Conservation (phyloP, 64 coral and sea anemone genomes). For the Montipora sp. region DNA sequence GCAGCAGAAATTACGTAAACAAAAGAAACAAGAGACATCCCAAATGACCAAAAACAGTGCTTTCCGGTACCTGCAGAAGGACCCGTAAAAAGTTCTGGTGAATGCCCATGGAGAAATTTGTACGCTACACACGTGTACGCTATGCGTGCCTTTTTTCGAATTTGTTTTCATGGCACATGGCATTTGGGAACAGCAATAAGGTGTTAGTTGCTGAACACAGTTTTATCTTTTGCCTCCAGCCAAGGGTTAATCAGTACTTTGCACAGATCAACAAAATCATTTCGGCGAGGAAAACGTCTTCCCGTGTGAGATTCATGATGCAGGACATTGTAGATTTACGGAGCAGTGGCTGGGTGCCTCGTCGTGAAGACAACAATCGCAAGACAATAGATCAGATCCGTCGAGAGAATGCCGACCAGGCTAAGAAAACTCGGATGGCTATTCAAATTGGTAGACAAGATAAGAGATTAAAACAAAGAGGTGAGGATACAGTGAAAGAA, state of each 20-base stretch:
- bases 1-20: too few relatives aligned
- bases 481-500: not conserved
- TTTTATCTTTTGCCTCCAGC: constrained; percentile 55
- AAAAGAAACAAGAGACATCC: too few relatives aligned
- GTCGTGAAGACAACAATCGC: constrained; percentile 86
- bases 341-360: constrained; percentile 79
- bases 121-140: too few relatives aligned
- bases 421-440: constrained; percentile 65
- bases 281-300: constrained; percentile 68
- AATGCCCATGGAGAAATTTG: too few relatives aligned
- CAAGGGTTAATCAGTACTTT: constrained; percentile 94
- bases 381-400: constrained; percentile 99
- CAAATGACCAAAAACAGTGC: too few relatives aligned
- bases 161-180: too few relatives aligned
- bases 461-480: constrained; percentile 32
- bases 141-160: too few relatives aligned
- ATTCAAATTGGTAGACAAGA: constrained; percentile 46
- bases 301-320: constrained; percentile 86
- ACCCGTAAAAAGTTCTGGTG: too few relatives aligned
- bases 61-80: too few relatives aligned
- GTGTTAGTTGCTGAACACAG: not conserved
- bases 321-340: constrained; percentile 86
- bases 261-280: constrained; percentile 91
- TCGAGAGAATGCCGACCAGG: constrained; percentile 77
- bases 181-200: too few relatives aligned